Percentiles rank a stretch among this genome's conserved stretches.
Evolutionary conservation across 2,113 vertebrate species (phyloP).

Genomic region (Callipepla squamata): DNA sequence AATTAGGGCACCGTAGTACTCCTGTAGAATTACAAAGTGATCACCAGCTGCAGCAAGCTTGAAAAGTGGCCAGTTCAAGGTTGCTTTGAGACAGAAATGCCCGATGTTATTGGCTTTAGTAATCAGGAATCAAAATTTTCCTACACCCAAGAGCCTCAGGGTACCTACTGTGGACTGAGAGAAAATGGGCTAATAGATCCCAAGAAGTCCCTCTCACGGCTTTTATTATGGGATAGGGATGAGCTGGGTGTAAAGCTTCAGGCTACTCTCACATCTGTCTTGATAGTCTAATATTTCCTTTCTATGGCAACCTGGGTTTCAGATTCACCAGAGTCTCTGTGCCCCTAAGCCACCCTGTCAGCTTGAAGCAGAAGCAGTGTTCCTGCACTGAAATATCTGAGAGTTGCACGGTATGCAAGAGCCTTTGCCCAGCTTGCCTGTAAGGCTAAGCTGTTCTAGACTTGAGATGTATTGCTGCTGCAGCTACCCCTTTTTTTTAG

Average conservation of each 20-base stretch:
- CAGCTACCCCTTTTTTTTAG: not conserved
- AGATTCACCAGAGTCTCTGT: fast-evolving
- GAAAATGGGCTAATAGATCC: fast-evolving
- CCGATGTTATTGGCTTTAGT: not conserved
- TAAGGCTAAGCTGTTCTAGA: not conserved
- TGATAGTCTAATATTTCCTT: not conserved
- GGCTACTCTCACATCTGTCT: not conserved
- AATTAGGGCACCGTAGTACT: conserved; percentile 2
- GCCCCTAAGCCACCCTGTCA: not conserved
- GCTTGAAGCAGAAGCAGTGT: not conserved
- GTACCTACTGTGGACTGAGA: no score
- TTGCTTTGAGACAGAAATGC: not conserved
- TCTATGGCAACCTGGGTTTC: not conserved
- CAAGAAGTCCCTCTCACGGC: not conserved
- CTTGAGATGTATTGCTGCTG: not conserved
- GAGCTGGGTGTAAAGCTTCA: not conserved
- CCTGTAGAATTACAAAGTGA: conserved; percentile 38
- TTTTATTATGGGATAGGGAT: no score
- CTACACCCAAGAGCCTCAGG: fast-evolving
- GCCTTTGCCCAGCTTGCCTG: not conserved
- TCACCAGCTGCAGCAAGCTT: not conserved
- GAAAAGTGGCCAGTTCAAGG: not conserved
- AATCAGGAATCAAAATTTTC: not conserved
- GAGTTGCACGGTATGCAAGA: fast-evolving
- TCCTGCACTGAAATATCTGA: not conserved